Percentiles rank a stretch among this genome's conserved stretches.
These are phyloP conservation scores for Tenthredo mesomela DNA, from an alignment of 2,888 invertebrate genomes.

Conservation along the genomic window DNA sequence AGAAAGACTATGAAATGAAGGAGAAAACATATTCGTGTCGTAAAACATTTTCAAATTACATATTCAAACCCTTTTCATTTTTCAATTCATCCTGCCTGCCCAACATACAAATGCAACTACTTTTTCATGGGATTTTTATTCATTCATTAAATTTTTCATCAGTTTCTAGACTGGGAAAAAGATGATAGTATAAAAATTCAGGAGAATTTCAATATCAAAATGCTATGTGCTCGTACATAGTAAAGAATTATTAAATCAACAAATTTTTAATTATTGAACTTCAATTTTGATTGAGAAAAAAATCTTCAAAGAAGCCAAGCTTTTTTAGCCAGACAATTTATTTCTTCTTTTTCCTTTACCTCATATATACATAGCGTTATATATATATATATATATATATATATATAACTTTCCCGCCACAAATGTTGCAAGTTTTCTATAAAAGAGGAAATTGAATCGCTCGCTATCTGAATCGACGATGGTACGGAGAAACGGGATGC, in stretches of 20 bases:
- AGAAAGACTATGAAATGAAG: neutral
- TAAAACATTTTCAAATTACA: neutral
- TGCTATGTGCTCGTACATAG: neutral
- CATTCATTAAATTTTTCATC: neutral
- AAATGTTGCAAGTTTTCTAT: conserved; percentile 49
- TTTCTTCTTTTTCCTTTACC: neutral
- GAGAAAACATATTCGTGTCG: neutral
- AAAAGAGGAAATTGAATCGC: conserved; percentile 74
- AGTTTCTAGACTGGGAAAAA: neutral
- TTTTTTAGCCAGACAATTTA: neutral
- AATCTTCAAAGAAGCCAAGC: neutral
- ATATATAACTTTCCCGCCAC: conserved; percentile 54
- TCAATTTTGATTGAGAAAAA: neutral
- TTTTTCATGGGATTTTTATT: neutral
- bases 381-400: conserved; percentile 56
- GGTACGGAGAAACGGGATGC: conserved; percentile 46
- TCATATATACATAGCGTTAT: neutral
- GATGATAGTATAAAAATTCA: neutral
- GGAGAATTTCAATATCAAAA: neutral
- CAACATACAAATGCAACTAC: neutral
- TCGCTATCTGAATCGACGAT: conserved; percentile 70
- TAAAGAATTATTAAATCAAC: neutral
- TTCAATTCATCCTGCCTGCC: neutral
- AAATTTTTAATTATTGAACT: neutral
- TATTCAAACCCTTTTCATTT: neutral